phyloP scores from a whole-genome alignment of 2,113 vertebrate genomes.

The Heterochromis multidens region DNA sequence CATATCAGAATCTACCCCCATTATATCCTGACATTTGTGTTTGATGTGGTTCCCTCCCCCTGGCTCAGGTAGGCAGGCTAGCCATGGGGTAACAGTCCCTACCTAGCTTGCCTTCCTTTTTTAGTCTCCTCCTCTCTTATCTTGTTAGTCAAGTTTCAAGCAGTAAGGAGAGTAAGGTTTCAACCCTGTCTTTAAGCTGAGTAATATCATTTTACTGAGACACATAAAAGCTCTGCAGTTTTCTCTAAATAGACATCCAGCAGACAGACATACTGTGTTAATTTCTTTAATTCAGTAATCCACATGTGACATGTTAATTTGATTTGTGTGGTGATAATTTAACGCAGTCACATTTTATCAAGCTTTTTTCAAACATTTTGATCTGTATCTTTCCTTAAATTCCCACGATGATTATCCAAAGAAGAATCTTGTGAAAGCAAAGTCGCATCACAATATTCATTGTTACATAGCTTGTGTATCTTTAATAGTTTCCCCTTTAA shows the following conservation, averaged over 20 bases:
- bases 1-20: constrained; percentile 16
- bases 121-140: constrained; percentile 25
- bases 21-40: constrained; percentile 21
- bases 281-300: neutral
- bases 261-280: neutral
- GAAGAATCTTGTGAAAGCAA: neutral
- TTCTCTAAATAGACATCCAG: constrained; percentile 35
- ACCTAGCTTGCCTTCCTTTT: constrained; percentile 17
- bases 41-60: constrained; percentile 37
- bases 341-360: neutral
- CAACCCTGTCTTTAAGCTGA: constrained; percentile 41
- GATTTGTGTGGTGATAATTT: neutral
- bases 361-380: neutral
- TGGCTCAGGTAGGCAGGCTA: constrained; percentile 25
- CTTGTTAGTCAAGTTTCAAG: constrained; percentile 46
- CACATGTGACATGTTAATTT: neutral
- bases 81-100: constrained; percentile 16
- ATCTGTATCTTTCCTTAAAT: neutral
- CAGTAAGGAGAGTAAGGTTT: constrained; percentile 36
- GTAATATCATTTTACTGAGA: constrained; percentile 43
- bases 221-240: constrained; percentile 18
- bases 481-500: neutral
- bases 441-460: neutral
- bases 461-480: neutral
- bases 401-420: neutral